phyloP scores from a whole-genome alignment of 2,113 vertebrate species.

The Ictalurus furcatus region DNA sequence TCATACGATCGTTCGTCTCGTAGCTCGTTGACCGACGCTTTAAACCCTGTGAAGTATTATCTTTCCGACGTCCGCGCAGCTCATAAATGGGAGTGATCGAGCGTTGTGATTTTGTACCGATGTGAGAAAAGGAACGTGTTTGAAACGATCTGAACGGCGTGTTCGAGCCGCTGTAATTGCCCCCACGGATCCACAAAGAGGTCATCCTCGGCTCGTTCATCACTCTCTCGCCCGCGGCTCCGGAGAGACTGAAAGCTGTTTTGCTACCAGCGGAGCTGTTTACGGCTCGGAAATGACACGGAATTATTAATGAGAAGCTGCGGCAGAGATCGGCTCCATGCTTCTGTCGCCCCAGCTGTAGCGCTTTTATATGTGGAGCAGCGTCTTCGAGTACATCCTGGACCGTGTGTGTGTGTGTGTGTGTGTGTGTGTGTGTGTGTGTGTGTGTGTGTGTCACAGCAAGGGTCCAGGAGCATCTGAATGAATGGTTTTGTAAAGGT shows the following conservation, averaged over 20 bases:
- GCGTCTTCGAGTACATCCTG: not conserved
- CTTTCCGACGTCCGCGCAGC: not conserved
- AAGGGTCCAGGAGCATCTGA: not conserved
- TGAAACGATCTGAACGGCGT: not conserved
- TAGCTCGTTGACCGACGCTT: not conserved
- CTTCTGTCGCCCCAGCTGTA: slow-evolving; percentile 10
- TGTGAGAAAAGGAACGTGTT: not conserved
- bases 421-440: not conserved
- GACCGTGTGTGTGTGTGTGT: not conserved
- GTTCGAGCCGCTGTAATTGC: not conserved
- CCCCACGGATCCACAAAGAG: not conserved
- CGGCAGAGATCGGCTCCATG: not conserved
- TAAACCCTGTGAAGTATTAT: not conserved
- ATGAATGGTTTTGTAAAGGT: not conserved
- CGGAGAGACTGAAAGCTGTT: not conserved
- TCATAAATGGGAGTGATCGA: not conserved
- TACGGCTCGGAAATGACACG: slow-evolving; percentile 19
- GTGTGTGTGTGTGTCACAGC: not conserved
- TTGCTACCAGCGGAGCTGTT: slow-evolving; percentile 7
- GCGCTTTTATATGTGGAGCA: slow-evolving; percentile 1
- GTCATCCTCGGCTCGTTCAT: not conserved
- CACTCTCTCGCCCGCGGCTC: not conserved
- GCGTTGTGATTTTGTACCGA: not conserved
- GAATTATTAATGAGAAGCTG: slow-evolving; percentile 39
- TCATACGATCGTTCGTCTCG: not conserved